Base-by-base conservation (phyloP, 2,113 vertebrate genomes). In the Galbula dea region DNA sequence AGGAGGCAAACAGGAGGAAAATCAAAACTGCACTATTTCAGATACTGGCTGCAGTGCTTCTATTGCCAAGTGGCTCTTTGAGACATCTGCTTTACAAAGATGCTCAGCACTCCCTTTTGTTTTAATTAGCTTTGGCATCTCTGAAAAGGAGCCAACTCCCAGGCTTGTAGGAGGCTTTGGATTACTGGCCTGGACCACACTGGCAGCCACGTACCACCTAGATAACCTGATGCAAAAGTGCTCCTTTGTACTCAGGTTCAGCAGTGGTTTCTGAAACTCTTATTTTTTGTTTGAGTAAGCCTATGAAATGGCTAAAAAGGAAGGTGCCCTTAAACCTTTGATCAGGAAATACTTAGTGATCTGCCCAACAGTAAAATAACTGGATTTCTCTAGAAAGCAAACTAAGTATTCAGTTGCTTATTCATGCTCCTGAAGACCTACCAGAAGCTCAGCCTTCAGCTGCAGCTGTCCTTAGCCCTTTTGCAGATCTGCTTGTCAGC, bases 41-140 rank as follows among this genome's bases (percentile, higher is more conserved):
- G 87, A 51, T 27, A 3, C 58, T n/a, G 59, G 39, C 30, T 7
- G 2, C 32, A 58, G 59, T 16, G 65, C 55, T 88, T 36, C 89
- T 74, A 3, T 82, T 32, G 48, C 65, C 78, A 45, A 87, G 82
- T 15, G 75, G 63, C 52, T 73, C 1, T 76, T 89, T 13, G 55
- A 83, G 89, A 88, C 72, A 88, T 55, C 80, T 92, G 92, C 54
- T 93, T 91, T 71, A 66, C 82, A 89, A 80, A 89, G 92, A 77
- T 81, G 63, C 51, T 72, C 63, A 68, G 46, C 37, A 18, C 69
- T 17, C 37, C n/a, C 89, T 91, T 92, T 49, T 87, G 43, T 62
- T 91, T 94, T 86, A 88, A 91, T 80, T 41, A 69, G 78, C 54
- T 85, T 24, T 79, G 89, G 89, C 69, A 79, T 57, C 63, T 69